Percentiles rank a stretch among this genome's conserved stretches.
phyloP scores from a whole-genome alignment of 2,113 vertebrate genomes.

The Bubo blakistoni region DNA sequence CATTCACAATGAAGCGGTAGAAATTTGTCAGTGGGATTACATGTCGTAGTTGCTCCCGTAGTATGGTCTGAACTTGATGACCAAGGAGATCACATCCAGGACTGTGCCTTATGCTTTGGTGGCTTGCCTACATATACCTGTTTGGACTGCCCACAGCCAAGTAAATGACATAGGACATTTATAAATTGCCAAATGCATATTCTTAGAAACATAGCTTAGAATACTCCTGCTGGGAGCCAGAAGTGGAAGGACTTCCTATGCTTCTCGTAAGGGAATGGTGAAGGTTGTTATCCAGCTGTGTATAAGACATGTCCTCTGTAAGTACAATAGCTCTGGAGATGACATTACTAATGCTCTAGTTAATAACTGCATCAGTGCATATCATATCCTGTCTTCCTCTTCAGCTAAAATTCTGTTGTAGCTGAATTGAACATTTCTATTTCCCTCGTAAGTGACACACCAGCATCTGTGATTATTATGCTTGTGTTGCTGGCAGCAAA shows the following conservation, averaged over 20 bases:
- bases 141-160: neutral
- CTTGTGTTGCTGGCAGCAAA: neutral
- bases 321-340: neutral
- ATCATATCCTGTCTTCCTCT: neutral
- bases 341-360: neutral
- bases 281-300: neutral
- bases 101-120: neutral
- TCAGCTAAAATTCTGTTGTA: neutral
- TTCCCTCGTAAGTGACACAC: fast-evolving
- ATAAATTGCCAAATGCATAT: neutral
- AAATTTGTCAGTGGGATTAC: neutral
- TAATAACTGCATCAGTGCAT: neutral
- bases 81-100: neutral
- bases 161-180: neutral
- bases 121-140: neutral
- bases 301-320: neutral
- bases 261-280: neutral
- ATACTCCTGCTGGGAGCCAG: neutral
- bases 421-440: neutral
- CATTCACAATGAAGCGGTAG: neutral
- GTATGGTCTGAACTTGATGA: neutral
- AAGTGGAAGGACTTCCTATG: neutral
- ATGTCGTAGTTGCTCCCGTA: neutral
- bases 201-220: neutral
- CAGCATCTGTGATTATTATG: neutral